phyloP scores from a whole-genome alignment of 1,140 invertebrate species.

The Manduca sexta region DNA sequence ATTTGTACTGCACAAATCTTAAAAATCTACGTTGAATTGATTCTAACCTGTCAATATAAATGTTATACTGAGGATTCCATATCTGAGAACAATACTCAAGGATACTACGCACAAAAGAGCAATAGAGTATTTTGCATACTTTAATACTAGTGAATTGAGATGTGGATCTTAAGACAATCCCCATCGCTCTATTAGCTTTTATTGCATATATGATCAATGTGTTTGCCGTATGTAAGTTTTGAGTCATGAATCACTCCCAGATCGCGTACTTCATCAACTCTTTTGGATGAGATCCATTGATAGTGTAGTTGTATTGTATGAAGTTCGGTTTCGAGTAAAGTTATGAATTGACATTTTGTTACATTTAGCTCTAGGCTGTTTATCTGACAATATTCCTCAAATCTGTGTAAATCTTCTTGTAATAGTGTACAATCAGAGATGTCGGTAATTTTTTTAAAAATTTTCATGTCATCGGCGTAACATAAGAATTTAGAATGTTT shows the following conservation, averaged over 20 bases:
- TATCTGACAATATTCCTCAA: slow-evolving; percentile 13
- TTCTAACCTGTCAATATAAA: slow-evolving; percentile 6
- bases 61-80: slow-evolving; percentile 1
- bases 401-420: slow-evolving; percentile 4
- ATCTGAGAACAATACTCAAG: slow-evolving; percentile 4
- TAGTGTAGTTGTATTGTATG: neutral
- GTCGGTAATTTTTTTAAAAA: slow-evolving; percentile 13
- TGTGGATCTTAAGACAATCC: neutral
- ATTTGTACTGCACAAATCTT: slow-evolving; percentile 10
- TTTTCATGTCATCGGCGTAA: slow-evolving; percentile 26
- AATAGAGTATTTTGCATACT: slow-evolving; percentile 3
- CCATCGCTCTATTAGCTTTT: slow-evolving; percentile 3
- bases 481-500: slow-evolving; percentile 5
- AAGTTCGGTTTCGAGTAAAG: slow-evolving; percentile 13
- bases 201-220: slow-evolving; percentile 2
- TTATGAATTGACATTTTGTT: too few species aligned
- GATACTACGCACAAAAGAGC: slow-evolving; percentile 3
- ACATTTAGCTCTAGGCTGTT: slow-evolving; percentile 21
- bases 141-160: slow-evolving; percentile 3
- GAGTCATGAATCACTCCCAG: slow-evolving; percentile 1
- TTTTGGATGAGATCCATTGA: neutral
- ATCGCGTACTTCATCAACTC: neutral
- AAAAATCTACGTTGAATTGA: slow-evolving; percentile 10
- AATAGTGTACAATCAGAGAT: slow-evolving; percentile 11
- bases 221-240: slow-evolving; percentile 2